Percentiles rank a stretch among this genome's conserved stretches.
These are phyloP conservation scores for Galaxea fascicularis DNA, from an alignment of 92 coral and sea anemone species.

Conservation along the genomic window DNA sequence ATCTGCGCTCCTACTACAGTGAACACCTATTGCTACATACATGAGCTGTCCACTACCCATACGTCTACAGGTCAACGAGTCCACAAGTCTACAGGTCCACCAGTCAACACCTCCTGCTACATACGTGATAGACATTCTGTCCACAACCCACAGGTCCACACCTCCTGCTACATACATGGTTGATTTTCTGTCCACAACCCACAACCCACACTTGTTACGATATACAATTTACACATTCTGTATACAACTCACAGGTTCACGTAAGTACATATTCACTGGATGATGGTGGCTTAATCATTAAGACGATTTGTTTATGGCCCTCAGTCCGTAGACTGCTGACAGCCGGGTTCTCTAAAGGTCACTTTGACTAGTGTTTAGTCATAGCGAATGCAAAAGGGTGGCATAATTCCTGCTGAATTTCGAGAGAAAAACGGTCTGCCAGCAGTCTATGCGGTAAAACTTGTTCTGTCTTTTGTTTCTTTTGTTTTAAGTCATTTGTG, in stretches of 20 bases:
- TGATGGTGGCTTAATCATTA: background rate
- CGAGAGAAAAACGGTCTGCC: too few relatives aligned
- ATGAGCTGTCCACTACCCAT: background rate
- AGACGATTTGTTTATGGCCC: background rate
- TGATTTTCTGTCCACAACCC: background rate
- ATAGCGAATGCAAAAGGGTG: background rate
- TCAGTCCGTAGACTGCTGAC: constrained; percentile 5
- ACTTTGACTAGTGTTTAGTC: background rate
- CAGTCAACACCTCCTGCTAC: too few relatives aligned
- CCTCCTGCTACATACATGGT: background rate
- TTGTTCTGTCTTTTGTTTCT: too few relatives aligned
- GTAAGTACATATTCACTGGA: constrained; percentile 2
- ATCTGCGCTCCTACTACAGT: background rate
- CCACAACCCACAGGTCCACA: too few relatives aligned
- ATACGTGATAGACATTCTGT: too few relatives aligned
- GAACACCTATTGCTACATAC: background rate
- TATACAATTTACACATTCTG: constrained; percentile 4
- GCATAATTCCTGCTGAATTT: too few relatives aligned
- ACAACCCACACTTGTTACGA: background rate
- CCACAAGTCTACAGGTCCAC: too few relatives aligned
- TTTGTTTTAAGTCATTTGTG: too few relatives aligned
- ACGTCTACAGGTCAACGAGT: background rate
- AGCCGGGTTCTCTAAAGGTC: constrained; percentile 7
- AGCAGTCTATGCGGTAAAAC: too few relatives aligned
- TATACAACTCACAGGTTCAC: background rate